These are phyloP conservation scores for Drosophila subquinaria DNA, from an alignment of 2,888 invertebrate genomes.

Conservation along the genomic window DNA sequence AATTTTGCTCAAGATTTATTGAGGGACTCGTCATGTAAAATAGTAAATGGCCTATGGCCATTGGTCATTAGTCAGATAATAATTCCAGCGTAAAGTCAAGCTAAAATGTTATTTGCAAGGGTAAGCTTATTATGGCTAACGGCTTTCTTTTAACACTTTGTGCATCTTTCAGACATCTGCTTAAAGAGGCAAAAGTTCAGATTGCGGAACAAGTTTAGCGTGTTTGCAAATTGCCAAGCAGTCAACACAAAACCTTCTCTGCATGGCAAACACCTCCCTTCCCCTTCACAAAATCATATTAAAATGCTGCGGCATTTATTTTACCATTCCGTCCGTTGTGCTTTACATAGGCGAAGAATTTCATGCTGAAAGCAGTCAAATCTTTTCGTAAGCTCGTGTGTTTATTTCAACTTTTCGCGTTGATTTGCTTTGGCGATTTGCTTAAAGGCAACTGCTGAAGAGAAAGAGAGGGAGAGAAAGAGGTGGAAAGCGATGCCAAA, in stretches of 20 bases:
- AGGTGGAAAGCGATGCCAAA: background rate
- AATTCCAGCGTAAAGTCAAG: background rate
- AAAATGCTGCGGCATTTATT: conserved; percentile 73
- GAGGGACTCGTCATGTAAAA: too few relatives aligned
- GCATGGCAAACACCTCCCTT: background rate
- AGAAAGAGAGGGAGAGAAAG: background rate
- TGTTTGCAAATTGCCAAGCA: too few relatives aligned
- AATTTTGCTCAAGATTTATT: background rate
- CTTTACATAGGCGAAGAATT: conserved; percentile 46
- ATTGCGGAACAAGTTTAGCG: conserved; percentile 35
- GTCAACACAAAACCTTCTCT: conserved; percentile 36
- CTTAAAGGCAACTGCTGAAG: conserved; percentile 45
- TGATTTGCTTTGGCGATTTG: conserved; percentile 77
- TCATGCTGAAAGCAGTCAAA: conserved; percentile 76
- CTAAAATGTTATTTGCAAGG: too few relatives aligned
- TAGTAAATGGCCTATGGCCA: too few relatives aligned
- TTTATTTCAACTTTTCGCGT: conserved; percentile 32
- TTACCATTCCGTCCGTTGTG: conserved; percentile 68
- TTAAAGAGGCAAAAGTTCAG: conserved; percentile 16
- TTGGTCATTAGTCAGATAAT: too few relatives aligned
- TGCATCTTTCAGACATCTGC: too few relatives aligned
- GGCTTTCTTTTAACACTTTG: too few relatives aligned
- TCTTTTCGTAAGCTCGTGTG: conserved; percentile 40
- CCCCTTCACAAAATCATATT: conserved; percentile 15
- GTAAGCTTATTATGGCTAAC: too few relatives aligned